Evolutionary conservation across 2,888 invertebrate genomes (phyloP).

Genomic region (Cyaniris semiargus): DNA sequence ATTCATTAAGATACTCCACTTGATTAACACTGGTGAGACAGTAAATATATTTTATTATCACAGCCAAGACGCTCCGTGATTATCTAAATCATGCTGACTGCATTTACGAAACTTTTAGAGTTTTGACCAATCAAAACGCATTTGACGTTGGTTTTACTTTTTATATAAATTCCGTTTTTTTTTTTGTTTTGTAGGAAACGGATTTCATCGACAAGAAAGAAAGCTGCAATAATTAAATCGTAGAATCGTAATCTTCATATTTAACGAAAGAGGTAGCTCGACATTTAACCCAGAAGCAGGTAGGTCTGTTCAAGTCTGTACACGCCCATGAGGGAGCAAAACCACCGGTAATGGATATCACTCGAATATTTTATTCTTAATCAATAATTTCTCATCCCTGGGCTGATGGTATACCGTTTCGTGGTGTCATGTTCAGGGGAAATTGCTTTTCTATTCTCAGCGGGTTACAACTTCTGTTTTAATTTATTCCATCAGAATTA

Average conservation of each 20-base stretch:
- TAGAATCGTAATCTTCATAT: too few species aligned
- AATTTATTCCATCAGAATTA: neutral
- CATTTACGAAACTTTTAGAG: too few species aligned
- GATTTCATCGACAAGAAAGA: too few species aligned
- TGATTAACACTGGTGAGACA: neutral
- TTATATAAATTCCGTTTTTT: too few species aligned
- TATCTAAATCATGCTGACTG: too few species aligned
- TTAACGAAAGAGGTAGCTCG: neutral
- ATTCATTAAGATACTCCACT: neutral
- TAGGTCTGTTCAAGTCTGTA: neutral
- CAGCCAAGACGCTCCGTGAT: too few species aligned
- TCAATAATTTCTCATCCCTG: constrained; percentile 4
- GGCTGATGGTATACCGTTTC: neutral
- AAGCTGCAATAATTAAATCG: too few species aligned
- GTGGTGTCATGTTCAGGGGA: neutral
- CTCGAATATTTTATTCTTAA: constrained; percentile 15
- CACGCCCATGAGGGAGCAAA: neutral
- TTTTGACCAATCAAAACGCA: too few species aligned
- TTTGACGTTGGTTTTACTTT: too few species aligned
- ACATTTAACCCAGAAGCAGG: neutral
- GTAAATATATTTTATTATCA: neutral
- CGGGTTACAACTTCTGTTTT: neutral
- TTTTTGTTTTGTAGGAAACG: too few species aligned
- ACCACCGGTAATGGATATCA: neutral
- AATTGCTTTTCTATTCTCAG: neutral